Evolutionary conservation across 2,113 vertebrate species (phyloP), one percentile per base, ranked within the genome.

Genomic region (Anarrhichthys ocellatus): DNA sequence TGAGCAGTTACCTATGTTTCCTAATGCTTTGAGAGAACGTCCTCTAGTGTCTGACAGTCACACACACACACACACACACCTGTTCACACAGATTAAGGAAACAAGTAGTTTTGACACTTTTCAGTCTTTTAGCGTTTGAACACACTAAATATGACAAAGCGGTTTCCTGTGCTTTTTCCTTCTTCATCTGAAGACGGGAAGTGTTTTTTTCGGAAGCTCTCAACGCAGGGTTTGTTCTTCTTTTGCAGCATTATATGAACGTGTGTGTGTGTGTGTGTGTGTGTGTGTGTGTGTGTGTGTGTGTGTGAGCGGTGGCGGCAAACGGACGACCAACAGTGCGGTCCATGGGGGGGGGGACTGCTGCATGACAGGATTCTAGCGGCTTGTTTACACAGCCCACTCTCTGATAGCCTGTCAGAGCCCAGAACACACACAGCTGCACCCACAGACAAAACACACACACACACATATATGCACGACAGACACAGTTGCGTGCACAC

Each of bases 1-100:
- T 74, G 46, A 90, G 76, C 75, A 86, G 80, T 67, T 90, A 89
- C 88, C 87, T 88, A 85, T 81, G 81, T 88, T 87, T 87, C 65
- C 81, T 87, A 40, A 77, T 73, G 82, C 79, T 86, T 75, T 81
- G 76, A 83, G 84, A 77, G 74, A 69, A 38, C 36, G 40, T 32
- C 46, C 46, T 72, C 40, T 36, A 32, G 71, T 85, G 27, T 77
- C 76, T 0, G 4, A 29, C 34, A 48, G 15, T 11, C 1, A 40
- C 8, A 40, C 36, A 65, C 59, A 24, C 27, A 15, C 48, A 58
- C 52, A 56, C 54, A 52, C 38, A 29, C 64, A 42, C 40, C 66
- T 79, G 82, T 77, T 84, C 68, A 52, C 22, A 29, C 29, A 77
- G 52, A 80, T 78, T 85, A 63, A 76, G 54, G 42, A 84, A 69